A percentile compares a stretch with the other conserved stretches of the same genome.
These are phyloP conservation scores for Esox masquinongy DNA, from an alignment of 2,797 vertebrate species.

Conservation along the genomic window DNA sequence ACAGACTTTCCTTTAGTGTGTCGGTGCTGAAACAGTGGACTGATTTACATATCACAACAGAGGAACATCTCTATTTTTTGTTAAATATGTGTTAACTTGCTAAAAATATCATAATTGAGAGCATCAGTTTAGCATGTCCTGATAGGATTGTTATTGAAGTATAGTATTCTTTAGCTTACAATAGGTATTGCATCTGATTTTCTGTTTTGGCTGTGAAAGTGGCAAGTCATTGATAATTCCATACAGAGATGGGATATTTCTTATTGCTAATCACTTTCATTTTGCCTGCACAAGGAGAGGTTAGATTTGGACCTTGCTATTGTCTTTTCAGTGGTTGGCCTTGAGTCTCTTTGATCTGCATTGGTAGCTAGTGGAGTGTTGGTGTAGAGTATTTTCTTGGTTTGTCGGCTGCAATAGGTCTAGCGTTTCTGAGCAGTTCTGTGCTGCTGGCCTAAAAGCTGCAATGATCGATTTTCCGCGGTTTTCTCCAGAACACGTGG, in stretches of 20 bases:
- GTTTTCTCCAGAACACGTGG: slow-evolving; percentile 84
- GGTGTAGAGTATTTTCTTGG: not conserved
- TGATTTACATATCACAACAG: not conserved
- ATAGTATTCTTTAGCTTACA: not conserved
- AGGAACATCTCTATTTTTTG: not conserved
- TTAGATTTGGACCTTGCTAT: not conserved
- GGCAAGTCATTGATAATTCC: not conserved
- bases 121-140: not conserved
- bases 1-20: not conserved
- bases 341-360: not conserved
- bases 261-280: not conserved
- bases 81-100: not conserved
- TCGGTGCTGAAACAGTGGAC: not conserved
- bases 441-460: slow-evolving; percentile 80
- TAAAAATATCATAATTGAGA: not conserved
- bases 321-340: not conserved
- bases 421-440: slow-evolving; percentile 18
- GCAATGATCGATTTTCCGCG: slow-evolving; percentile 86
- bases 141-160: not conserved
- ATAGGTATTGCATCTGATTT: not conserved
- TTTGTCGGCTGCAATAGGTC: slow-evolving; percentile 1
- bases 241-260: not conserved
- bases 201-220: not conserved
- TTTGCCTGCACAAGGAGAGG: not conserved
- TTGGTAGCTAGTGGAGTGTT: not conserved